These are phyloP conservation scores for Poeciliopsis infans DNA, from an alignment of 2,797 vertebrate genomes.

Conservation along the genomic window DNA sequence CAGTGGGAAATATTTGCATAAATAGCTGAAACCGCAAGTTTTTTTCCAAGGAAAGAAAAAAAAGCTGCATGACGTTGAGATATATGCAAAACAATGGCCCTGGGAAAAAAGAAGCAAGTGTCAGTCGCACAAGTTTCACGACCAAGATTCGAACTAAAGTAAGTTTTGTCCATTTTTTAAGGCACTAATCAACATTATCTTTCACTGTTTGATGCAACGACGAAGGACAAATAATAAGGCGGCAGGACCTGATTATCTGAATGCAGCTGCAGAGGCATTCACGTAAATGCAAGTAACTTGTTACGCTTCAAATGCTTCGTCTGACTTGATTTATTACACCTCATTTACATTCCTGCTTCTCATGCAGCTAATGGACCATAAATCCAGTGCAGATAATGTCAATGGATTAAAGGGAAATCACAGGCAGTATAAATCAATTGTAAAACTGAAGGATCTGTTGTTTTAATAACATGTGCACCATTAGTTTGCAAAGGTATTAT, in stretches of 20 bases:
- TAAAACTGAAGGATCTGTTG: slow-evolving; percentile 61
- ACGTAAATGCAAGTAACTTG: slow-evolving; percentile 56
- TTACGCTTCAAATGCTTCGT: slow-evolving; percentile 67
- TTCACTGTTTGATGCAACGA: slow-evolving; percentile 45
- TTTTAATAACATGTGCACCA: slow-evolving; percentile 68
- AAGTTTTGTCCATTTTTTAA: slow-evolving; percentile 18
- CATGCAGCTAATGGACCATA: slow-evolving; percentile 73
- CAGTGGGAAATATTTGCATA: slow-evolving; percentile 2
- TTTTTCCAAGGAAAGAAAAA: not conserved
- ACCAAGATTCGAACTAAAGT: not conserved
- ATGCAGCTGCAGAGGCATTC: slow-evolving; percentile 58
- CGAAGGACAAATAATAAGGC: slow-evolving; percentile 61
- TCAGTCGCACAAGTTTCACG: not conserved
- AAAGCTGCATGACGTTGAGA: not conserved
- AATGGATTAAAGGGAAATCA: slow-evolving; percentile 74
- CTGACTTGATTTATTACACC: slow-evolving; percentile 73
- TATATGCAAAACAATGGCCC: not conserved
- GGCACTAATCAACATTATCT: slow-evolving; percentile 37
- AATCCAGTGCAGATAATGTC: slow-evolving; percentile 74
- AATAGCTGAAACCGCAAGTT: not conserved
- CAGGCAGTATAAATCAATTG: slow-evolving; percentile 72
- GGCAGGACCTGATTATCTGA: slow-evolving; percentile 63
- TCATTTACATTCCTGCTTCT: slow-evolving; percentile 75
- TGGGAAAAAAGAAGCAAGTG: not conserved
- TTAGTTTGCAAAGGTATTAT: slow-evolving; percentile 54